These are phyloP conservation scores for Cephalophus harveyi DNA, from an alignment of 2,113 vertebrate genomes.

Conservation along the genomic window DNA sequence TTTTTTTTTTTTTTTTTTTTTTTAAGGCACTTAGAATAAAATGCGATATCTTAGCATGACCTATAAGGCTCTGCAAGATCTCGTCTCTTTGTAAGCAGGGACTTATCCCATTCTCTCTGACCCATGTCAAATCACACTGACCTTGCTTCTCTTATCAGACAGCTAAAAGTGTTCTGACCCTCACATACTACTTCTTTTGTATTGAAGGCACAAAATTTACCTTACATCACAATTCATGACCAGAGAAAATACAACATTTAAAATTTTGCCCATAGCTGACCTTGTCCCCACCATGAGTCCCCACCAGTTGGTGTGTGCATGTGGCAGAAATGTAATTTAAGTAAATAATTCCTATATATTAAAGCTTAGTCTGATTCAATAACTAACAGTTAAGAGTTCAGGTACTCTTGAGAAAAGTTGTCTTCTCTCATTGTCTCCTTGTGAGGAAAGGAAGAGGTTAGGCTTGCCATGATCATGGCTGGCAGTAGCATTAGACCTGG, in stretches of 20 bases:
- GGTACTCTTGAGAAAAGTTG: neutral
- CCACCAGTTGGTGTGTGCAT: neutral
- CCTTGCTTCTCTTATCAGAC: neutral
- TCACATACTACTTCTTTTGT: neutral
- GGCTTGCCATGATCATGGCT: neutral
- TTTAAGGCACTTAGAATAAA: neutral
- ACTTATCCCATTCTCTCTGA: neutral
- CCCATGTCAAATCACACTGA: neutral
- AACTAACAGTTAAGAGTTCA: neutral
- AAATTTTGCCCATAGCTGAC: neutral
- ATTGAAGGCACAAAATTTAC: neutral
- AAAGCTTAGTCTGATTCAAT: neutral
- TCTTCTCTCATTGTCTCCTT: neutral
- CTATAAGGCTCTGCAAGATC: rapidly evolving
- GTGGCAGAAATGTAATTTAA: neutral
- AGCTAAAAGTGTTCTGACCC: neutral
- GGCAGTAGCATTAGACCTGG: neutral
- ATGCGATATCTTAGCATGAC: neutral
- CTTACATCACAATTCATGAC: neutral
- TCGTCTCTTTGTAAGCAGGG: neutral
- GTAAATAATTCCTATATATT: neutral
- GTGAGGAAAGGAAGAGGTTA: neutral
- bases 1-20: neutral
- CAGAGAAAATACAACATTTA: neutral
- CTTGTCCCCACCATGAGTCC: neutral